A percentile compares a stretch with the other conserved stretches of the same genome.
Evolutionary conservation across 2,888 invertebrate genomes (phyloP).

Genomic region (Nipponacmea schrenckii): DNA sequence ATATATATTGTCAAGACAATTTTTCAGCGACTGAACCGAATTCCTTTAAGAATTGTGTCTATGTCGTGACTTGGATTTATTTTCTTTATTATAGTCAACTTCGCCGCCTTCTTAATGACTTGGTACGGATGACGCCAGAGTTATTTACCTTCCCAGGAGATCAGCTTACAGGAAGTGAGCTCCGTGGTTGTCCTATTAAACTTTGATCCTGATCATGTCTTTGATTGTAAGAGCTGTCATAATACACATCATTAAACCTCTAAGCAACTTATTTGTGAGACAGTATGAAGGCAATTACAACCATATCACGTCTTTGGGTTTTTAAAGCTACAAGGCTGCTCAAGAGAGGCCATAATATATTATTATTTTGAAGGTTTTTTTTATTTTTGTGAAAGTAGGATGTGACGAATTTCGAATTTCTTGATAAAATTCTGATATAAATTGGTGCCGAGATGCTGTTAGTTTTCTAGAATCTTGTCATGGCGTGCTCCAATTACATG

Average conservation of each 20-base stretch:
- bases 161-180: background rate
- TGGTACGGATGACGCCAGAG: background rate
- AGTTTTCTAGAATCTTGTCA: too few species aligned
- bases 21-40: too few species aligned
- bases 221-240: constrained; percentile 6
- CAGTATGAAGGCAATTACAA: constrained; percentile 6
- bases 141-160: constrained; percentile 7
- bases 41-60: background rate
- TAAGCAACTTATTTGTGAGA: background rate
- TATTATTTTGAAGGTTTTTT: too few species aligned
- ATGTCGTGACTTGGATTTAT: constrained; percentile 5
- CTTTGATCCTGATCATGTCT: background rate
- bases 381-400: too few species aligned
- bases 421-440: too few species aligned
- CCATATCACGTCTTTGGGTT: background rate
- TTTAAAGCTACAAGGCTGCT: background rate
- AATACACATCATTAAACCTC: constrained; percentile 1
- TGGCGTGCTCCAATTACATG: too few species aligned
- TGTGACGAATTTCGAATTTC: too few species aligned
- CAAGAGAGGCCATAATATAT: too few species aligned
- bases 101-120: constrained; percentile 3
- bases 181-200: constrained; percentile 7
- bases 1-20: too few species aligned
- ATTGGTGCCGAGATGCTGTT: too few species aligned
- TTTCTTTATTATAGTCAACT: background rate